Conservation (phyloP, 2,797 vertebrate genomes). For the Pogoniulus pusillus region DNA sequence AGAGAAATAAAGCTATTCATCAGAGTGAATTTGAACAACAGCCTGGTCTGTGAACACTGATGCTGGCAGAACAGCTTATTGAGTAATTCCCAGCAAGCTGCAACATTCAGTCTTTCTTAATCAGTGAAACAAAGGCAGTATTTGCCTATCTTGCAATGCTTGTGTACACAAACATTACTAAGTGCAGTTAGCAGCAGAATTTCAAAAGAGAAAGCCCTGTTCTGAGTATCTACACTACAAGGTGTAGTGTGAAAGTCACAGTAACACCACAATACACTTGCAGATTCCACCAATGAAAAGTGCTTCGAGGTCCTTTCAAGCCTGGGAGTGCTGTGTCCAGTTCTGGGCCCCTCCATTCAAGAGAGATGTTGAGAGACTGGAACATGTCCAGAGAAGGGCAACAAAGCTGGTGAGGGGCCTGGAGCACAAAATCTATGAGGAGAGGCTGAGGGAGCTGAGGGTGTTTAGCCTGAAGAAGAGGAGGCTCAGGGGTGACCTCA, state of each 20-base stretch:
- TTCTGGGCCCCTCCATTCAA: too few species aligned
- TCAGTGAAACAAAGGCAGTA: neutral
- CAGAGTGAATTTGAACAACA: neutral
- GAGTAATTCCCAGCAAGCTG: neutral
- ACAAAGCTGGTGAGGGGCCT: too few species aligned
- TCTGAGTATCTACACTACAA: neutral
- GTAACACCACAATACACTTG: neutral
- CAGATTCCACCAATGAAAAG: neutral
- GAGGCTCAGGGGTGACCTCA: too few species aligned
- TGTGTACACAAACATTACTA: neutral
- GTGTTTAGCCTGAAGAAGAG: too few species aligned
- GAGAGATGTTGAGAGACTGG: too few species aligned
- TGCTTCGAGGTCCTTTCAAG: neutral
- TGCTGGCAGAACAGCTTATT: neutral
- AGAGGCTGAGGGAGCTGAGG: too few species aligned
- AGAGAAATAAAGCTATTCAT: neutral
- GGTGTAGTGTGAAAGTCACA: neutral
- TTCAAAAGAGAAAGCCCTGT: neutral
- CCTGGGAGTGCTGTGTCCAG: too few species aligned
- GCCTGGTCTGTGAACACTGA: neutral
- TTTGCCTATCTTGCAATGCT: neutral
- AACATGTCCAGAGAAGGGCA: too few species aligned
- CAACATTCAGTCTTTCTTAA: neutral
- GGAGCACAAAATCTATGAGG: too few species aligned
- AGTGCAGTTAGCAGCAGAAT: neutral